These are phyloP conservation scores for Halictus ligatus DNA, from an alignment of 2,888 invertebrate genomes.

Conservation along the genomic window DNA sequence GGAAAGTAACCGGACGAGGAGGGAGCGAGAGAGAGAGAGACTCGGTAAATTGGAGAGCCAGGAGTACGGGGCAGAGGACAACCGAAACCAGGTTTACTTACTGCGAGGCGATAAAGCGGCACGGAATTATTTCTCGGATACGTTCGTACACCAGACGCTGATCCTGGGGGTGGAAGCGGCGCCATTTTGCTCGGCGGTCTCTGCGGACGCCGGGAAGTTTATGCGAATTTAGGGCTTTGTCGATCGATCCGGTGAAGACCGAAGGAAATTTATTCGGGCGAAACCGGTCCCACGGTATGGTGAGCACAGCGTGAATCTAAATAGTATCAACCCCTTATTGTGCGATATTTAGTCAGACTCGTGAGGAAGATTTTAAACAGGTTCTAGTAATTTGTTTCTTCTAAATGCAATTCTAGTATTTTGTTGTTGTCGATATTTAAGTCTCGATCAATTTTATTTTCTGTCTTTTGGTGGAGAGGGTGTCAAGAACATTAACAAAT, in stretches of 20 bases:
- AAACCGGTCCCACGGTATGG: not conserved
- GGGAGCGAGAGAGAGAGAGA: not conserved
- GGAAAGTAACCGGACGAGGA: constrained; percentile 36
- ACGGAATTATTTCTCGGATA: constrained; percentile 26
- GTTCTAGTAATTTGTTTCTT: too few species aligned
- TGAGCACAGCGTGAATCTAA: not conserved
- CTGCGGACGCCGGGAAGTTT: not conserved
- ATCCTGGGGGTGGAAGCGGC: not conserved
- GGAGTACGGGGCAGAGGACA: not conserved
- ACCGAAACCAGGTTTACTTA: constrained; percentile 14
- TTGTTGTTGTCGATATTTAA: too few species aligned
- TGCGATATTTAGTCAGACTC: too few species aligned
- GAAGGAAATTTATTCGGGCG: not conserved
- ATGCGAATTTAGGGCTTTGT: not conserved
- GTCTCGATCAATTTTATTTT: too few species aligned
- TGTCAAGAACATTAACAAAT: too few species aligned
- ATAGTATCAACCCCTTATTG: not conserved
- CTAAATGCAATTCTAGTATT: too few species aligned
- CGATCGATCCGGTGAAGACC: not conserved
- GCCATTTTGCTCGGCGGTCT: not conserved
- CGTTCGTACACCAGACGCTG: not conserved
- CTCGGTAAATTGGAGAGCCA: constrained; percentile 44
- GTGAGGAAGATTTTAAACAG: too few species aligned
- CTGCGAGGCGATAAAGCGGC: constrained; percentile 32
- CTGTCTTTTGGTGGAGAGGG: too few species aligned